Conservation (phyloP, 2,888 invertebrate genomes). For the Latrodectus hesperus region DNA sequence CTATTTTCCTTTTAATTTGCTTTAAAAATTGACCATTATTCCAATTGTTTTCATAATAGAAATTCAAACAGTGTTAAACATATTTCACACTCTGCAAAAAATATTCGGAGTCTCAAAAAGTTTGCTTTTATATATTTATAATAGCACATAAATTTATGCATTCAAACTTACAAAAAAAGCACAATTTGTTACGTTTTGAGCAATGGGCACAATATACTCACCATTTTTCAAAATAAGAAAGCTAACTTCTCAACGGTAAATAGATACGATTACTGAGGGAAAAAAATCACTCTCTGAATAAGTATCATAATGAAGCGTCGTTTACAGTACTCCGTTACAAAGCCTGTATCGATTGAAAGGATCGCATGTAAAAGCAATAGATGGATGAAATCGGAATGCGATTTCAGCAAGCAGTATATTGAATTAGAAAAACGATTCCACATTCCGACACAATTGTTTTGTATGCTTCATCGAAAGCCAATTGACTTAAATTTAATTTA, state of each 20-base stretch:
- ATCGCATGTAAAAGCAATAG: slow-evolving; percentile 55
- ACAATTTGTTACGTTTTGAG: too few relatives aligned
- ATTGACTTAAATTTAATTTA: slow-evolving; percentile 67
- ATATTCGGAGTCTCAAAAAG: too few relatives aligned
- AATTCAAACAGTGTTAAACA: too few relatives aligned
- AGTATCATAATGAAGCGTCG: slow-evolving; percentile 28
- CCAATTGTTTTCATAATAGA: too few relatives aligned
- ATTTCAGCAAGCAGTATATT: slow-evolving; percentile 37
- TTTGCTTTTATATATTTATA: too few relatives aligned
- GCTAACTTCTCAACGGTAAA: slow-evolving; percentile 4
- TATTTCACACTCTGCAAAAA: too few relatives aligned
- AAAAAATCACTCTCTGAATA: slow-evolving; percentile 35
- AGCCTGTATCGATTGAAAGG: slow-evolving; percentile 26
- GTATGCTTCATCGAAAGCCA: slow-evolving; percentile 40
- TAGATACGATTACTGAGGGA: slow-evolving; percentile 29
- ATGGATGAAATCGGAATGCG: slow-evolving; percentile 47
- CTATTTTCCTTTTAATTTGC: too few relatives aligned
- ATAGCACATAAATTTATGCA: too few relatives aligned
- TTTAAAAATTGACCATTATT: too few relatives aligned
- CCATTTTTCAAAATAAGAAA: too few relatives aligned
- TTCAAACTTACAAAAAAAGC: too few relatives aligned
- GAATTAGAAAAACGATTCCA: slow-evolving; percentile 56
- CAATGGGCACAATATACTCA: too few relatives aligned
- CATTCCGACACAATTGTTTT: slow-evolving; percentile 45
- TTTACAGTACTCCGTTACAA: slow-evolving; percentile 12